Base-by-base conservation (phyloP, 2,888 invertebrate genomes). In the Trachelus troglodyta region DNA sequence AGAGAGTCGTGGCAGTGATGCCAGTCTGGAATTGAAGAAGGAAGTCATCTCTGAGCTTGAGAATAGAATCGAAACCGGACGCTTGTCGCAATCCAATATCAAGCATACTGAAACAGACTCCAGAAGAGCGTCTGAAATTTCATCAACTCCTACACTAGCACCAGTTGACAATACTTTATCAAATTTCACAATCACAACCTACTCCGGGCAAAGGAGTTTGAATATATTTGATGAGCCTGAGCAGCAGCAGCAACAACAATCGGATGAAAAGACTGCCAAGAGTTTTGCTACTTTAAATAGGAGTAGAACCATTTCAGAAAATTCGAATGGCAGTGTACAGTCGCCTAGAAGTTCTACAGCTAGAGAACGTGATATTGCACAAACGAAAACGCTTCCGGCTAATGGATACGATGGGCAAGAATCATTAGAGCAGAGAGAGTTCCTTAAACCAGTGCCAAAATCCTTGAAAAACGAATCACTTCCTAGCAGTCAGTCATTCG, bases 101-200 rank as follows among this genome's bases (percentile, higher is more conserved):
- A 83, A 81, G 69, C 30, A 30, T 69, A 30, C 15, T 33, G 80
- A 83, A 4, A 40, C 74, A 0, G 76, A 37, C 6, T 75, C 78
- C 30, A 76, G 78, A 37, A 75, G 78, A 34, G 33, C 79, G 11
- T 76, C 79, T 12, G 73, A 71, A 4, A 78, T 79, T 4, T 78
- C 80, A 6, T 84, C 86, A 3, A 82, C 87, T 0, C 87, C 87
- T 0, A 86, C 85, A 77, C 83, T 90, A 9, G 90, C 90, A 0
- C 90, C 91, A 1, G 82, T 88, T 0, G 90, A 91, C 71, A 91
- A 90, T 40, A 89, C 89, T 0, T 69, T 91, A 71, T 86, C 90
- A 0, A 91, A 91, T 78, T 91, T 91, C 76, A 90, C 87, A 3
- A 91, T 91, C 30, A 90, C 91, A 0, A 91, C 91, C 0, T 91